Conservation (phyloP, 2,797 vertebrate species). For the Hapalemur alaotrensis region DNA sequence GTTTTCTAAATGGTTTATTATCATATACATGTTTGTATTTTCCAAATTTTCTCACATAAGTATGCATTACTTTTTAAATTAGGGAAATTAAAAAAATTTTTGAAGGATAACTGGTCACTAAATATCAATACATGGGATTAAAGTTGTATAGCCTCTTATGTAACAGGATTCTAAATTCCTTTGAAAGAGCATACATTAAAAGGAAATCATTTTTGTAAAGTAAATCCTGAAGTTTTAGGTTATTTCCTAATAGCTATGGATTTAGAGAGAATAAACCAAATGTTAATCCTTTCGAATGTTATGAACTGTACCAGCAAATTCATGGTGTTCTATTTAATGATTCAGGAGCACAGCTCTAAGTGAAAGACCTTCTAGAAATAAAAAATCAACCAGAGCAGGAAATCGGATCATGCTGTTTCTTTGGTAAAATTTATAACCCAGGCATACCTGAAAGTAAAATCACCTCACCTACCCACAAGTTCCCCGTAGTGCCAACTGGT, state of each 20-base stretch:
- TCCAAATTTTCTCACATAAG: neutral
- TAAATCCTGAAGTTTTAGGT: constrained; percentile 83
- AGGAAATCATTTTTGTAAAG: constrained; percentile 79
- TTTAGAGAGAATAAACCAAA: constrained; percentile 83
- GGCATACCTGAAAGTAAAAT: neutral
- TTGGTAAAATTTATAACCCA: neutral
- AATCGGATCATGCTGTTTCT: neutral
- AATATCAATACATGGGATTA: constrained; percentile 72
- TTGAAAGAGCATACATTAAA: constrained; percentile 74
- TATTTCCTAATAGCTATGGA: constrained; percentile 82
- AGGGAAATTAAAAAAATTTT: neutral
- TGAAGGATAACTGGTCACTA: constrained; percentile 55
- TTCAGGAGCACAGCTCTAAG: constrained; percentile 25
- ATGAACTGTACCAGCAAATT: constrained; percentile 70
- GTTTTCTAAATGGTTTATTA: neutral
- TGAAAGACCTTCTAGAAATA: constrained; percentile 6
- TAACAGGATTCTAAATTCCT: constrained; percentile 80
- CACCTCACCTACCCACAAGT: neutral
- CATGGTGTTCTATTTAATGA: constrained; percentile 52
- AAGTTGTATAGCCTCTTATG: constrained; percentile 66
- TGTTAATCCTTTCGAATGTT: constrained; percentile 83
- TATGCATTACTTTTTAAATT: constrained; percentile 18
- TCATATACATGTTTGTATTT: neutral
- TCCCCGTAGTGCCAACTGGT: neutral
- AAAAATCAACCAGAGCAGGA: neutral